Conservation (phyloP, 1,140 invertebrate genomes). For the Andricus grossulariae region DNA sequence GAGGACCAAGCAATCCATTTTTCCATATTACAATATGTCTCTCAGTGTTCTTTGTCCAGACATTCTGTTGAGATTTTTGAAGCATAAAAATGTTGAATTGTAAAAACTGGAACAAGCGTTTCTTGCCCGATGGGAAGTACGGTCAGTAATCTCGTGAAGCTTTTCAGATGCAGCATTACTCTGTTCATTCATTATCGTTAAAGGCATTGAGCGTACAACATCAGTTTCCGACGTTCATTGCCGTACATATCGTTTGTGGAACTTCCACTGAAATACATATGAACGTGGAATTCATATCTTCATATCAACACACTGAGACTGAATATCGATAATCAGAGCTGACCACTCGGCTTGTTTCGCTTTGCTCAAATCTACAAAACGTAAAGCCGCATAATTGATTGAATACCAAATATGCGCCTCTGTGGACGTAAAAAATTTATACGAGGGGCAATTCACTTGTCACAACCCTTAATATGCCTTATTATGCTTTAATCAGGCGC, state of each 20-base stretch:
- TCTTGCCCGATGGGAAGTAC: not conserved
- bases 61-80: too few relatives aligned
- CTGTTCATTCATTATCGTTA: constrained; percentile 4
- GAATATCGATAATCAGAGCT: not conserved
- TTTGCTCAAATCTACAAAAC: constrained; percentile 1
- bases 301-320: not conserved
- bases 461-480: too few relatives aligned
- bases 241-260: not conserved
- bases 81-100: not conserved
- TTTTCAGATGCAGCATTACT: not conserved
- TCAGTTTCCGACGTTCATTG: not conserved
- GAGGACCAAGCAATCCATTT: too few relatives aligned
- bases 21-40: too few relatives aligned
- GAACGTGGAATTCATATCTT: not conserved
- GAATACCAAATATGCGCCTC: not conserved
- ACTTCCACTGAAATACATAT: not conserved
- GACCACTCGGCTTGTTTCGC: not conserved
- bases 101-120: not conserved
- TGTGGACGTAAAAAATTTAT: not conserved
- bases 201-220: not conserved
- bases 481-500: too few relatives aligned
- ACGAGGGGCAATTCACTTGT: too few relatives aligned
- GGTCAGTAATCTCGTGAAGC: not conserved
- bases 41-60: too few relatives aligned
- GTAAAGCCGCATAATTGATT: not conserved